Evolutionary conservation across 1,140 invertebrate genomes (phyloP).

Genomic region (Penaeus indicus): DNA sequence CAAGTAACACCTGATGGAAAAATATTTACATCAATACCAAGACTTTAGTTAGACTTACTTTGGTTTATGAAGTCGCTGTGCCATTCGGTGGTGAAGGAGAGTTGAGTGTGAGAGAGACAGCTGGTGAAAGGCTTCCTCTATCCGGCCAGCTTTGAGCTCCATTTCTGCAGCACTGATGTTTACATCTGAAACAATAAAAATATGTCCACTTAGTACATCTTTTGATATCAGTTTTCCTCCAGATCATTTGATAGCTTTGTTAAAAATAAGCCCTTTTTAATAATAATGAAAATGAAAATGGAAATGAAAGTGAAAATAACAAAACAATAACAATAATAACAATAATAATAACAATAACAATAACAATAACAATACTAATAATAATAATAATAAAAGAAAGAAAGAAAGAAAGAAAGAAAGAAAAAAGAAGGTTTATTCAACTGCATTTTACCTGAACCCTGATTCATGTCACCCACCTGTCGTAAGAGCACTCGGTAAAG

Average conservation of each 20-base stretch:
- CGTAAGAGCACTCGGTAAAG: slow-evolving; percentile 28
- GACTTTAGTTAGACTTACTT: not conserved
- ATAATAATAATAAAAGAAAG: no score
- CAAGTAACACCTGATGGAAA: no score
- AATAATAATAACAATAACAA: no score
- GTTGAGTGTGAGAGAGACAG: slow-evolving; percentile 52
- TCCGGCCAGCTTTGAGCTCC: slow-evolving; percentile 6
- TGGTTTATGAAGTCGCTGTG: slow-evolving; percentile 40
- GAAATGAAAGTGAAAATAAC: no score
- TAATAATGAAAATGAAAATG: no score
- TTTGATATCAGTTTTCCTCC: no score
- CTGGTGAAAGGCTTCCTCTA: slow-evolving; percentile 46
- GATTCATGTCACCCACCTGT: slow-evolving; percentile 5
- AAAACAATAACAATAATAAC: no score
- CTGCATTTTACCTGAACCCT: not conserved
- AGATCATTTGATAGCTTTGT: no score
- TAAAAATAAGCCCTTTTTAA: no score
- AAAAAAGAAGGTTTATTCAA: not conserved
- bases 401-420: no score
- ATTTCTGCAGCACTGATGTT: slow-evolving; percentile 26
- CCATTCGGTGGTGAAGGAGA: slow-evolving; percentile 45
- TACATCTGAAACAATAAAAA: slow-evolving; percentile 19
- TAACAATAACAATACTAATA: no score
- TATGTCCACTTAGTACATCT: no score
- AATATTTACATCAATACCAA: not conserved